These are phyloP conservation scores for Danio kyathit DNA, from an alignment of 2,797 vertebrate genomes.

Conservation along the genomic window DNA sequence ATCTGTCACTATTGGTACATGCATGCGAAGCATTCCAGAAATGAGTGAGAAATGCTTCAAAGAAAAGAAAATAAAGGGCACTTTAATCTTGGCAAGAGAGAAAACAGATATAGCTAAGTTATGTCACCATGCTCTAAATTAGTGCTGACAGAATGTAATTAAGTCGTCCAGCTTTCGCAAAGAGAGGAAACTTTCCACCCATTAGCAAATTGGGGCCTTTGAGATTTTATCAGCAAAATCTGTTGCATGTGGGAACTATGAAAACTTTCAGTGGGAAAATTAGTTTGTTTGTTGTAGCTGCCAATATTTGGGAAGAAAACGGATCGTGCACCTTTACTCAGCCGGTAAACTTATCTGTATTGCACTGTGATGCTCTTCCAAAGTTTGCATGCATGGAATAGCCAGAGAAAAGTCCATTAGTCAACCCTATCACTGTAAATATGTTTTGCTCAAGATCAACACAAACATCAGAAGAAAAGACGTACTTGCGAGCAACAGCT, in stretches of 20 bases:
- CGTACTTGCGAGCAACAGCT: neutral
- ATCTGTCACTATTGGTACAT: slow-evolving; percentile 20
- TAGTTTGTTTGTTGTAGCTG: slow-evolving; percentile 15
- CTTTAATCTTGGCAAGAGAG: slow-evolving; percentile 39
- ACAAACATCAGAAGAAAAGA: slow-evolving; percentile 29
- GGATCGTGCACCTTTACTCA: slow-evolving; percentile 13
- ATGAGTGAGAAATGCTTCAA: slow-evolving; percentile 62
- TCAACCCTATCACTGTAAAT: neutral
- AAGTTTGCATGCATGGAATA: slow-evolving; percentile 4
- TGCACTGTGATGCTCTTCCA: slow-evolving; percentile 7
- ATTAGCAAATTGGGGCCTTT: slow-evolving; percentile 42
- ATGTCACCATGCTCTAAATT: slow-evolving; percentile 52
- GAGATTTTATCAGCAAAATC: slow-evolving; percentile 41
- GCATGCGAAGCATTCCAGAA: slow-evolving; percentile 43
- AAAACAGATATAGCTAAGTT: slow-evolving; percentile 23
- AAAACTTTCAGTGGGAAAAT: slow-evolving; percentile 29
- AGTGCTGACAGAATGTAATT: slow-evolving; percentile 54
- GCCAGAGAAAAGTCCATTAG: neutral
- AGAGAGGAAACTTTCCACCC: slow-evolving; percentile 19
- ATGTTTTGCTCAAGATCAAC: slow-evolving; percentile 16
- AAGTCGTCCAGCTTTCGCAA: slow-evolving; percentile 20
- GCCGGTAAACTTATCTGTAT: neutral
- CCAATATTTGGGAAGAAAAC: slow-evolving; percentile 1
- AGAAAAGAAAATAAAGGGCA: slow-evolving; percentile 59
- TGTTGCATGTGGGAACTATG: slow-evolving; percentile 28